A percentile compares a stretch with the other conserved stretches of the same genome.
Conservation (phyloP, 1,140 invertebrate genomes). For the Eumeta japonica region DNA sequence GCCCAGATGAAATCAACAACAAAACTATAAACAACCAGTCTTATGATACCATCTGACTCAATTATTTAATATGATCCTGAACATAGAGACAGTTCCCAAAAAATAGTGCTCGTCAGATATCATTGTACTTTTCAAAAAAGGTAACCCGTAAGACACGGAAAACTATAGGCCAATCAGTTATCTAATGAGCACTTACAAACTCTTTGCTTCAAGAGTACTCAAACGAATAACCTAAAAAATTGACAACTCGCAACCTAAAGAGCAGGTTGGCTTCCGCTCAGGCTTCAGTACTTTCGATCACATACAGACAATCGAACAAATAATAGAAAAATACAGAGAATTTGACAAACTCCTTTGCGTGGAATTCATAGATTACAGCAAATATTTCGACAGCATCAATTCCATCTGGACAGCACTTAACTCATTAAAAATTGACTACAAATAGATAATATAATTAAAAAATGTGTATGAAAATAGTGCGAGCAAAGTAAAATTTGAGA, state of each 20-base stretch:
- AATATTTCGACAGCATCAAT: constrained; percentile 4
- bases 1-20: too few relatives aligned
- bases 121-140: constrained; percentile 15
- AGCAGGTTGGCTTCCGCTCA: constrained; percentile 21
- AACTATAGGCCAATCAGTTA: constrained; percentile 20
- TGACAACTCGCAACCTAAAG: constrained; percentile 14
- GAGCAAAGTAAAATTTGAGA: constrained; percentile 9
- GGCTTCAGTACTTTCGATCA: constrained; percentile 15
- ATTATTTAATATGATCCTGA: constrained; percentile 1
- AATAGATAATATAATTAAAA: constrained; percentile 6
- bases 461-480: constrained; percentile 9
- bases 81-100: constrained; percentile 6
- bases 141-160: constrained; percentile 7
- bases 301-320: constrained; percentile 8
- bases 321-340: constrained; percentile 12
- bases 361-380: constrained; percentile 8
- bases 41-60: too few relatives aligned
- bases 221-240: constrained; percentile 1
- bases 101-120: constrained; percentile 9
- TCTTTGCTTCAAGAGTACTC: constrained; percentile 10
- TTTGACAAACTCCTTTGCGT: constrained; percentile 8
- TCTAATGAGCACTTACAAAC: constrained; percentile 11
- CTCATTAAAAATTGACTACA: constrained; percentile 4
- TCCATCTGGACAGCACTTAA: not conserved
- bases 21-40: too few relatives aligned